Evolutionary conservation across 2,797 vertebrate species (phyloP), one percentile per base, ranked within the genome.

Genomic region (Clarias platycephalus): DNA sequence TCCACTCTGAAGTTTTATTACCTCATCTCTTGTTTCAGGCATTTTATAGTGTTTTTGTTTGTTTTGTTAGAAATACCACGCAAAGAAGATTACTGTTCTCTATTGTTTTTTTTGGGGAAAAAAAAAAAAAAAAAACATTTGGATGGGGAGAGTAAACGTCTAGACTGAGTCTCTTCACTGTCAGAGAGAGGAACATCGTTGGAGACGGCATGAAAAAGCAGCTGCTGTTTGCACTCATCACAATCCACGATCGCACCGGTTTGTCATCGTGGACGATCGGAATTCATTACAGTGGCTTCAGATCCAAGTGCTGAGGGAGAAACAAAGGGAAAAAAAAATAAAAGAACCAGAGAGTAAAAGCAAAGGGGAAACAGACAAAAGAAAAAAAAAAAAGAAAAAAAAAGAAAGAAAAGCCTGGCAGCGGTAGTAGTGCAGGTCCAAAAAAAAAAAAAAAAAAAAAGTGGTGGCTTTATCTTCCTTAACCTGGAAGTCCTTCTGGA

Each of bases 271-370:
- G 89, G 90, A 89, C 86, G 89, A 89, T 83, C 68, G 91, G 94
- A 94, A 93, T 89, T 90, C 93, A 94, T 91, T 91, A 93, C 90
- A 91, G 93, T 92, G 92, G 92, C 92, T 94, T 94, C 92, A 94
- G 91, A 93, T 95, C 94, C 93, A 89, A 93, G 93, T 85, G 63
- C 70, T 83, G 74, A 85, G 53, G 82, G 67, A 85, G 63, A 37
- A 70, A 44, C 64, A 10, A n/a, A 20, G 77, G 4, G 4, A 18
- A n/a, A 71, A 0, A 87, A 6, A 57, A 1, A 87, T 87, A 84
- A 85, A 84, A 87, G 86, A 86, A 87, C 84, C 63, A 26, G 60
- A 89, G 83, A 63, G 85, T 89, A 87, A 81, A 62, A 63, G 57
- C 58, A 22, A 71, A 62, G 70, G 55, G 55, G 34, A 74, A 58